A percentile compares a stretch with the other conserved stretches of the same genome.
These are phyloP conservation scores for Acheta domesticus DNA, from an alignment of 2,888 invertebrate species.

Conservation along the genomic window DNA sequence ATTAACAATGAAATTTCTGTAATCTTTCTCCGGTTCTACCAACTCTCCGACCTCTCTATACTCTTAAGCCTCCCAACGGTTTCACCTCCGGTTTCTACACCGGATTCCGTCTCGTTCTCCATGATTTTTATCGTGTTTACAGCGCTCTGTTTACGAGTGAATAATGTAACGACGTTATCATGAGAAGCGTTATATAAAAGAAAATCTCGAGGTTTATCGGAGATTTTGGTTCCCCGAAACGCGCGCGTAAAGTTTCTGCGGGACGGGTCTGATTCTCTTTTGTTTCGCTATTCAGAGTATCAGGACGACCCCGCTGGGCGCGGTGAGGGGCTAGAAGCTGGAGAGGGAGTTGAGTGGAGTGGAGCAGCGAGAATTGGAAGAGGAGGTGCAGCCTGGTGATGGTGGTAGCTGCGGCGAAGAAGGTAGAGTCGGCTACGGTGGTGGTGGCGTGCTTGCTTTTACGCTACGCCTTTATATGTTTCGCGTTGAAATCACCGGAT, in stretches of 20 bases:
- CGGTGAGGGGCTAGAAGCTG: not conserved
- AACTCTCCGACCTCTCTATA: not conserved
- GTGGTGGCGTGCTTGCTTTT: not conserved
- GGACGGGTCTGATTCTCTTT: not conserved
- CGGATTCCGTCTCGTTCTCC: not conserved
- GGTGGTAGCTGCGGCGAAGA: not conserved
- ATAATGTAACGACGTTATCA: slow-evolving; percentile 18
- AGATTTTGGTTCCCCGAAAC: not conserved
- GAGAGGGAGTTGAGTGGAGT: too few relatives aligned
- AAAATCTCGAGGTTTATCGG: not conserved
- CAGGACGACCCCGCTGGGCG: not conserved
- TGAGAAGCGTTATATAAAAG: not conserved
- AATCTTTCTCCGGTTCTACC: not conserved
- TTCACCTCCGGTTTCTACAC: not conserved
- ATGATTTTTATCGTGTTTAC: slow-evolving; percentile 11
- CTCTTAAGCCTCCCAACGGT: not conserved
- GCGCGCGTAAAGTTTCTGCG: slow-evolving; percentile 18
- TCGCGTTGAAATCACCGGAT: slow-evolving; percentile 18
- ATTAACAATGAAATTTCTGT: slow-evolving; percentile 8
- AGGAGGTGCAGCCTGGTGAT: too few relatives aligned
- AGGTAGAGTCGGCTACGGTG: not conserved
- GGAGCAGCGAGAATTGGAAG: too few relatives aligned
- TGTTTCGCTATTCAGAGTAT: slow-evolving; percentile 1
- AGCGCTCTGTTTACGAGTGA: not conserved
- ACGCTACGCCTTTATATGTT: slow-evolving; percentile 2